Evolutionary conservation across 2,888 invertebrate species (phyloP), one percentile per base, ranked within the genome.

Genomic region (Pterostichus niger): DNA sequence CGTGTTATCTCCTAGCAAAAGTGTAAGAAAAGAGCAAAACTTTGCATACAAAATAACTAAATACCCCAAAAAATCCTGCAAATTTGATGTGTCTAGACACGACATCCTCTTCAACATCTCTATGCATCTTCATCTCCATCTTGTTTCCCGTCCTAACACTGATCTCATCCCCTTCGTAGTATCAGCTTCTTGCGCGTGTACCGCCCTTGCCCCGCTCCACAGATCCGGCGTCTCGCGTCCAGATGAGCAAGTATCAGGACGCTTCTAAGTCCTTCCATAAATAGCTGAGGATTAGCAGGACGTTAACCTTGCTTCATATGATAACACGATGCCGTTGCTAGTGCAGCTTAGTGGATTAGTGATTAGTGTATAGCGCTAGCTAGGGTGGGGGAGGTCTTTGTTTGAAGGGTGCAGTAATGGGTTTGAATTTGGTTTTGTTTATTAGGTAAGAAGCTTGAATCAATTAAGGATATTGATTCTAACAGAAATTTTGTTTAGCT

Each of bases 241-340:
- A 71, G 71, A 24, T 54, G 52, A 35, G 46, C 44, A 71, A 76
- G 76, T 75, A 78, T 59, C 40, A 59, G 17, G 59, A 44, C 64
- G 31, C 61, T 33, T 56, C 52, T 82, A 82, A 82, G 59, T 75
- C 75, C 82, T 75, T 75, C 82, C 75, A 82, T 82, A 82, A 82
- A 82, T 82, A 82, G 75, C 49, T 80, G 44, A 7, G 82, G 82
- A 82, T 82, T 82, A 82, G 33, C 59, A 73, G 82, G 61, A 75
- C 82, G 75, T 82, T 82, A 75, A 82, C 82, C 82, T 82, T 61
- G 59, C 56, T 82, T 82, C 61, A 73, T 82, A 82, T 82, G 75
- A 82, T 82, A 82, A 82, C 82, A 82, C 49, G 24, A 2, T 2
- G 31, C 17, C 13, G 56, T 6, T 56, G 56, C 56, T 56, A 9